Evolutionary conservation across 1,140 invertebrate species (phyloP).

Genomic region (Anthonomus grandis): DNA sequence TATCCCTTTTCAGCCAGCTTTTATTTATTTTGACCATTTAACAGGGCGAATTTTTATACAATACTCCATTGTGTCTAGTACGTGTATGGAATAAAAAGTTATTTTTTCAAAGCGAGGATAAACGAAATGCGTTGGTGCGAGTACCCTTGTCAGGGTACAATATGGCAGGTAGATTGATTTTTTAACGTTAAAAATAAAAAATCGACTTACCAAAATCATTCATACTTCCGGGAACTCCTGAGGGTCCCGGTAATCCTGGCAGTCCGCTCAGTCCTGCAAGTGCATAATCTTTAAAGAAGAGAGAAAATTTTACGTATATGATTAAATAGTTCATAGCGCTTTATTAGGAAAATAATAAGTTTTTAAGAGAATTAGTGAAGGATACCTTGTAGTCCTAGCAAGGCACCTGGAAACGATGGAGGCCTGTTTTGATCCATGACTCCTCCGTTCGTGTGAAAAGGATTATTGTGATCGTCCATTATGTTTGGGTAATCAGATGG

Average conservation of each 20-base stretch:
- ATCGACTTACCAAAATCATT: conserved; percentile 85
- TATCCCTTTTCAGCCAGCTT: no score
- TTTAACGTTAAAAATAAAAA: no score
- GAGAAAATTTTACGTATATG: neutral
- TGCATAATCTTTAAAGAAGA: conserved; percentile 7
- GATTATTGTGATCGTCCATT: conserved; percentile 62
- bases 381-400: conserved; percentile 69
- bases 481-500: conserved; percentile 59
- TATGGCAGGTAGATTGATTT: no score
- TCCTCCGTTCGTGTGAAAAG: conserved; percentile 65
- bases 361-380: no score
- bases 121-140: no score
- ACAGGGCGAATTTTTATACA: no score
- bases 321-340: neutral
- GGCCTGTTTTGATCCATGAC: conserved; percentile 63
- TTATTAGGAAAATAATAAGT: no score
- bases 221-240: conserved; percentile 68
- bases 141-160: no score
- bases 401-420: conserved; percentile 65
- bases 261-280: conserved; percentile 58
- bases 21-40: no score
- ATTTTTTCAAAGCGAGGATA: no score
- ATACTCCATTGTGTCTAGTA: no score
- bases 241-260: conserved; percentile 79
- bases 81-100: no score